Conservation (phyloP, 2,888 invertebrate species). For the Micoletzkya japonica region DNA sequence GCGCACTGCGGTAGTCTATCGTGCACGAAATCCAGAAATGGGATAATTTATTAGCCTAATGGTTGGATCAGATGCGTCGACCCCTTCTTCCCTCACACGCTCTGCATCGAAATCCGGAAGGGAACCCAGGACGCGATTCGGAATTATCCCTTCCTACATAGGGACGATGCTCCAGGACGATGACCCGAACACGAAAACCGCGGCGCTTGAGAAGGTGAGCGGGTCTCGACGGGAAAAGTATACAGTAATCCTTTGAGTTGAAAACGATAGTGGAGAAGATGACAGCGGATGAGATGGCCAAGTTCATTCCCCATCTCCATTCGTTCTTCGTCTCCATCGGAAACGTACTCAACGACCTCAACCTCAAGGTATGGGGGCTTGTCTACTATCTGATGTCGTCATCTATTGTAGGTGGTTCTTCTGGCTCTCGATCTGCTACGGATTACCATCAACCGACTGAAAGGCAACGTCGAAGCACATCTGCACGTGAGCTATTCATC, state of each 20-base stretch:
- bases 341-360: constrained; percentile 72
- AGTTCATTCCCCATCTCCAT: constrained; percentile 73
- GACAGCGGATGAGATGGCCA: constrained; percentile 39
- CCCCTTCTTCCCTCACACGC: neutral
- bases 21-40: too few relatives aligned
- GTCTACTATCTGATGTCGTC: neutral
- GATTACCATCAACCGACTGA: constrained; percentile 66
- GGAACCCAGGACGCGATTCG: constrained; percentile 57
- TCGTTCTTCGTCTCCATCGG: constrained; percentile 73
- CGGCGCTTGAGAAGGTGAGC: constrained; percentile 44
- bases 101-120: constrained; percentile 6
- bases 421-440: constrained; percentile 67
- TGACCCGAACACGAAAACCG: constrained; percentile 67
- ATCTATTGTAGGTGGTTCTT: constrained; percentile 64
- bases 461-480: constrained; percentile 51
- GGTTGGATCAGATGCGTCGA: neutral
- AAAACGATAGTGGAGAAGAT: constrained; percentile 68
- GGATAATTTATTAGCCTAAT: too few relatives aligned
- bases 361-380: constrained; percentile 64
- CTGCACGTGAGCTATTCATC: constrained; percentile 32
- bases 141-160: constrained; percentile 66
- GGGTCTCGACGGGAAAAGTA: too few relatives aligned
- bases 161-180: constrained; percentile 67
- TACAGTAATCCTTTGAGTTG: constrained; percentile 67
- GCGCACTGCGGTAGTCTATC: too few relatives aligned